Conservation (phyloP, 1,140 invertebrate genomes). For the Zaprionus ghesquierei region DNA sequence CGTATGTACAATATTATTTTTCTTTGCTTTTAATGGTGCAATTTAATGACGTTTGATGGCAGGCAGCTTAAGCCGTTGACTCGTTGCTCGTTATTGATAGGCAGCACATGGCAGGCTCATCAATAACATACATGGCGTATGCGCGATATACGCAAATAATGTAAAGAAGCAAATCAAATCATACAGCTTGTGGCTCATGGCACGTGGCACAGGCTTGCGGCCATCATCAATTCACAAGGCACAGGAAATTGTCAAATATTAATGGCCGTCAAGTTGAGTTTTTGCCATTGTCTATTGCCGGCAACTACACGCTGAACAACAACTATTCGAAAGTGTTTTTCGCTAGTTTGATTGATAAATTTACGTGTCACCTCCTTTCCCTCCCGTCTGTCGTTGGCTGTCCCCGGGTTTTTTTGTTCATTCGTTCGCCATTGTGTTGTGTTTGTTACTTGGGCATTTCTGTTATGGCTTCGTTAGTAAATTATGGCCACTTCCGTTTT, state of each 20-base stretch:
- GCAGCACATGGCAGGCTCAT: slow-evolving; percentile 63
- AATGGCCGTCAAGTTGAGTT: slow-evolving; percentile 65
- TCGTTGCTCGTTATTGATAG: slow-evolving; percentile 56
- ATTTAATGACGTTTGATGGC: slow-evolving; percentile 50
- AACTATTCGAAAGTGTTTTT: slow-evolving; percentile 73
- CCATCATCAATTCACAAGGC: slow-evolving; percentile 68
- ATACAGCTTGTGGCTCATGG: slow-evolving; percentile 49
- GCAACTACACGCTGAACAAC: slow-evolving; percentile 36
- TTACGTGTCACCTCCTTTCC: slow-evolving; percentile 25
- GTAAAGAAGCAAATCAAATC: slow-evolving; percentile 60
- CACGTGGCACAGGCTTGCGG: not conserved
- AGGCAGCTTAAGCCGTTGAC: slow-evolving; percentile 16
- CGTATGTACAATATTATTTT: slow-evolving; percentile 61
- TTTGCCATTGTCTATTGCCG: slow-evolving; percentile 1
- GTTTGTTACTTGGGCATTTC: slow-evolving; percentile 49
- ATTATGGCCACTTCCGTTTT: slow-evolving; percentile 79
- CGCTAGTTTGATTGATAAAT: slow-evolving; percentile 76
- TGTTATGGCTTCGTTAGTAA: slow-evolving; percentile 77
- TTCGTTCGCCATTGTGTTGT: slow-evolving; percentile 18
- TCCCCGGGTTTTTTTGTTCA: not conserved
- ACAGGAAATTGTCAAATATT: slow-evolving; percentile 76
- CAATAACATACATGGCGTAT: slow-evolving; percentile 46
- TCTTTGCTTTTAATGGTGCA: slow-evolving; percentile 49
- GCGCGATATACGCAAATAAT: slow-evolving; percentile 65
- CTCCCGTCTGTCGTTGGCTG: slow-evolving; percentile 1